Evolutionary conservation across 2,888 invertebrate species (phyloP), one percentile per base, ranked within the genome.

Genomic region (Agriopis marginaria): DNA sequence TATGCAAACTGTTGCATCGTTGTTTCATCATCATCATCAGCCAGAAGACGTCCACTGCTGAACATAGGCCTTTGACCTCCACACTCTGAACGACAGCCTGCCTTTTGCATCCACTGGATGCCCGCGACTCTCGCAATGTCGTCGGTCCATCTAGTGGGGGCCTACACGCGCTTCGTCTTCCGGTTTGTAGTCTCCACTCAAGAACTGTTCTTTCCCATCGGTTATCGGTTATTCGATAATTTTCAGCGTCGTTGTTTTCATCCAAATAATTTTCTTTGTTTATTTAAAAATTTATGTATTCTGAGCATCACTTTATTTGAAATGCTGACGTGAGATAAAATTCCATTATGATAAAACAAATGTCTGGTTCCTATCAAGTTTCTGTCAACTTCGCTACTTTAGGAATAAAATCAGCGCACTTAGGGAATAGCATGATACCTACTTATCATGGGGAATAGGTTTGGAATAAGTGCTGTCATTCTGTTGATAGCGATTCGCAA

Each of bases 301-400:
- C 32, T 32, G 32, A 32, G 39, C 49, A 49, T 39, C 45, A 9
- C 9, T 32, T 39, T 12, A 49, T n/a, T 39, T 53, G 47, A 63
- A 63, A 45, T n/a, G 11, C 39, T 63, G 49, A 59, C 23, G 8
- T 23, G 23, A 49, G 59, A 59, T 59, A 32, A 63, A 50, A 45
- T 63, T 49, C 11, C 55, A 55, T 47, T 64, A 64, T 50, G 49
- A 40, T 56, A 64, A 55, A 59, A 59, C 23, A 47, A 58, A 53
- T 62, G 44, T 66, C 63, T 65, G 42, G 50, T 68, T 66, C 60
- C 60, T 66, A 60, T 63, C 44, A 55, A 50, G 66, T 50, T 54
- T 47, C 32, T 68, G 56, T 68, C 65, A 66, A 64, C 42, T 69
- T 67, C 59, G 44, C 51, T 54, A 67, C 62, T 68, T 61, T 58